phyloP scores from a whole-genome alignment of 2,888 invertebrate species.

The Euphydryas editha region DNA sequence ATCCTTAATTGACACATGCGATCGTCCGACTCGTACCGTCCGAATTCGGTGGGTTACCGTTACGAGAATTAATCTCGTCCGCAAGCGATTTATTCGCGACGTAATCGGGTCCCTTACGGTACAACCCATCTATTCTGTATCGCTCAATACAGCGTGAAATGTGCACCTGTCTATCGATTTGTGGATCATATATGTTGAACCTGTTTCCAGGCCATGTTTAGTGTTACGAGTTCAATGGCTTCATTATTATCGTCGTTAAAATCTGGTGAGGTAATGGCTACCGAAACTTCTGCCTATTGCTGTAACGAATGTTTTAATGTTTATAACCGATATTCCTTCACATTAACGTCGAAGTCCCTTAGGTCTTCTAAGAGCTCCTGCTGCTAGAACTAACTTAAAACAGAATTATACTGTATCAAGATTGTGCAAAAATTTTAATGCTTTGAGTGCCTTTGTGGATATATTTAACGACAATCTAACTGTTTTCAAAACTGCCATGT shows the following conservation, averaged over 20 bases:
- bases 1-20: slow-evolving; percentile 49
- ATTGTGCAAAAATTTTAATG: too few relatives aligned
- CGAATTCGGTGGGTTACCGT: slow-evolving; percentile 74
- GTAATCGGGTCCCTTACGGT: slow-evolving; percentile 74
- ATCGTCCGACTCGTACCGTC: slow-evolving; percentile 43
- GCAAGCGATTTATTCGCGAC: slow-evolving; percentile 74
- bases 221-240: slow-evolving; percentile 10
- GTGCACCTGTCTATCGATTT: slow-evolving; percentile 38
- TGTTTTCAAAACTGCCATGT: too few relatives aligned
- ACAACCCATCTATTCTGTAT: slow-evolving; percentile 55
- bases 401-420: too few relatives aligned
- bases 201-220: slow-evolving; percentile 29
- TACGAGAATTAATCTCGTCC: slow-evolving; percentile 63
- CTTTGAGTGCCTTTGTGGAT: too few relatives aligned
- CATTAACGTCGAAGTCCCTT: too few relatives aligned
- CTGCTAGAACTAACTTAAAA: too few relatives aligned
- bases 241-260: background rate
- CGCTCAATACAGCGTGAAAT: slow-evolving; percentile 33
- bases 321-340: too few relatives aligned
- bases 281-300: background rate
- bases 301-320: too few relatives aligned
- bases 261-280: background rate
- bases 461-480: too few relatives aligned
- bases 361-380: too few relatives aligned
- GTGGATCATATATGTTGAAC: slow-evolving; percentile 31